These are phyloP conservation scores for Sebastiscus tertius DNA, from an alignment of 2,797 vertebrate species.

Conservation along the genomic window DNA sequence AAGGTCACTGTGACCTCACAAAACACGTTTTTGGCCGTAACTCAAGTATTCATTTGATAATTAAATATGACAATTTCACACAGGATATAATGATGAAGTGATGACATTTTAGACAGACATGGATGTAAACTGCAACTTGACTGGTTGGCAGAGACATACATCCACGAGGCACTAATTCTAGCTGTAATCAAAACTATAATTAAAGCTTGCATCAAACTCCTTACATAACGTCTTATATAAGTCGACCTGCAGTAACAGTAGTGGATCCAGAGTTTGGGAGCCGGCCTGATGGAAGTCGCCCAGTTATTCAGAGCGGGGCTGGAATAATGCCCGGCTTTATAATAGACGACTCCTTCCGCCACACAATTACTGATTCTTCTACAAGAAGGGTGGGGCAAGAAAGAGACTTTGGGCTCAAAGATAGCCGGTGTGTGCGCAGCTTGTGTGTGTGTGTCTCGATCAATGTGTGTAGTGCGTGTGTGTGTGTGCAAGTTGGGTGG, in stretches of 20 bases:
- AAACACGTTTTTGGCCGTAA: background rate
- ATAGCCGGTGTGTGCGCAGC: conserved; percentile 11
- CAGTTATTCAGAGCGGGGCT: conserved; percentile 9
- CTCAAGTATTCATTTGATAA: background rate
- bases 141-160: background rate
- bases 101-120: background rate
- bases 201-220: background rate
- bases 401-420: conserved; percentile 20
- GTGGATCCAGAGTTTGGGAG: background rate
- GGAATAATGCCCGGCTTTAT: conserved; percentile 21
- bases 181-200: background rate
- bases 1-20: background rate
- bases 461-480: background rate
- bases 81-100: background rate
- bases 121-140: background rate
- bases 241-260: background rate
- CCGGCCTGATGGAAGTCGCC: conserved; percentile 12
- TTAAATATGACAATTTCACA: background rate
- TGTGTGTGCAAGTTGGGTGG: conserved; percentile 57
- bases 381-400: conserved; percentile 27
- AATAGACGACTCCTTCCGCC: conserved; percentile 18
- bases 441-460: background rate
- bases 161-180: background rate
- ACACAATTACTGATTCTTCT: conserved; percentile 46
- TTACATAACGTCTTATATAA: background rate